Percentiles rank a stretch among this genome's conserved stretches.
Conservation (phyloP, 2,797 vertebrate species). For the Petrocephalus schoutedeni region DNA sequence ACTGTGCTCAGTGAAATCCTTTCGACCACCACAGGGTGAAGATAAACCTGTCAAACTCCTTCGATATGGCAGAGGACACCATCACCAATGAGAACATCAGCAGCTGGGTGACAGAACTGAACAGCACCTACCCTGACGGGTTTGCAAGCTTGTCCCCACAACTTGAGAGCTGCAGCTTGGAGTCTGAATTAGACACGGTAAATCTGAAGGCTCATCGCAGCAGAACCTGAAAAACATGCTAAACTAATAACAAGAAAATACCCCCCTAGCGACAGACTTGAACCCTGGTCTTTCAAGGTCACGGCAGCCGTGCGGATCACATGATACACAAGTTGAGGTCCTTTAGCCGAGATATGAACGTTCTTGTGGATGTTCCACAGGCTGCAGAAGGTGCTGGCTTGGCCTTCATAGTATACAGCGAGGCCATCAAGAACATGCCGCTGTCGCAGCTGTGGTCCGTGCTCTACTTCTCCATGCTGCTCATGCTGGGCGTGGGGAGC, state of each 20-base stretch:
- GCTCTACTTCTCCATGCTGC: constrained; percentile 91
- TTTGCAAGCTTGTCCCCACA: constrained; percentile 56
- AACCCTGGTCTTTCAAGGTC: background rate
- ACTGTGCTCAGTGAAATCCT: background rate
- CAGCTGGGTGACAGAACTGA: constrained; percentile 65
- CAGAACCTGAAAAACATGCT: background rate
- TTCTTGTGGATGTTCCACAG: constrained; percentile 50
- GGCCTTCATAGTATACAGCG: constrained; percentile 90
- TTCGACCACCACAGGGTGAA: constrained; percentile 59
- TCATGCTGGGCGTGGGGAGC: constrained; percentile 87
- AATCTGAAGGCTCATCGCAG: background rate
- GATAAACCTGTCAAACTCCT: constrained; percentile 72
- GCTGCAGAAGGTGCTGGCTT: constrained; percentile 88
- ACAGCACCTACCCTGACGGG: constrained; percentile 57
- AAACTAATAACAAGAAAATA: background rate
- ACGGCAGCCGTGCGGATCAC: background rate
- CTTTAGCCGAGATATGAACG: background rate
- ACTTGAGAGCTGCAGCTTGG: constrained; percentile 69
- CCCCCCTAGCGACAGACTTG: background rate
- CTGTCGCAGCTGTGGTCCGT: constrained; percentile 87
- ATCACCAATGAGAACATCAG: constrained; percentile 64
- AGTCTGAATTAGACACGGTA: constrained; percentile 77
- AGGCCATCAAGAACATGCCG: constrained; percentile 94
- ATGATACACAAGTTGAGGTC: background rate
- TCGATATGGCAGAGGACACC: constrained; percentile 74